These are phyloP conservation scores for Rhagoletis pomonella DNA, from an alignment of 1,140 invertebrate genomes.

Conservation along the genomic window DNA sequence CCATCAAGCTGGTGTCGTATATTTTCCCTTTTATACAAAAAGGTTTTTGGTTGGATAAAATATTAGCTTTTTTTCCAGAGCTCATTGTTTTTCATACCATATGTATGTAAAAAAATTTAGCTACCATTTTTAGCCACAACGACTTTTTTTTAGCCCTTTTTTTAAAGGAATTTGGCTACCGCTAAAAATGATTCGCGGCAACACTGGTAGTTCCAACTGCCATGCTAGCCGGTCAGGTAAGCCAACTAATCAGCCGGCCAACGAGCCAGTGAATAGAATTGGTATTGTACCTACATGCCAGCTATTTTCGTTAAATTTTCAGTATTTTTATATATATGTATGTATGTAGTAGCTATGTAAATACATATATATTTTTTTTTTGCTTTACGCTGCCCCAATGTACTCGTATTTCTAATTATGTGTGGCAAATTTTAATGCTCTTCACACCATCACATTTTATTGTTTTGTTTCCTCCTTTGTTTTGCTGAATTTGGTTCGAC, in stretches of 20 bases:
- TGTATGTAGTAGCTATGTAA: no score
- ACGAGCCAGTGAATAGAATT: background rate
- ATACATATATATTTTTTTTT: background rate
- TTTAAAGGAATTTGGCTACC: no score
- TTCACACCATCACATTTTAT: conserved; percentile 46
- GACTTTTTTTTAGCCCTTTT: no score
- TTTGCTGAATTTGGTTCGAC: conserved; percentile 18
- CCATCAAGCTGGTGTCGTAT: no score
- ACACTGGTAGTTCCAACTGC: background rate
- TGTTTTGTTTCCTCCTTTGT: conserved; percentile 34
- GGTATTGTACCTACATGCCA: conserved; percentile 45
- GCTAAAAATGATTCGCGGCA: no score
- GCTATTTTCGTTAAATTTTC: conserved; percentile 25
- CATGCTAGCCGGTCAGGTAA: background rate
- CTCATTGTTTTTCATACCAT: no score
- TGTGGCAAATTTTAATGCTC: conserved; percentile 52
- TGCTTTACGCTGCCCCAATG: background rate
- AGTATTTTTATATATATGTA: background rate
- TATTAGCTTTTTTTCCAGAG: no score
- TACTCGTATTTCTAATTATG: conserved; percentile 40
- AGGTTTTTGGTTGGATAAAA: no score
- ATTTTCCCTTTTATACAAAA: no score
- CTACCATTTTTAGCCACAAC: no score
- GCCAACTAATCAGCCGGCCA: background rate
- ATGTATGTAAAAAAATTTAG: no score